These are phyloP conservation scores for Stylophora pistillata DNA, from an alignment of 64 coral and sea anemone species.

Conservation along the genomic window DNA sequence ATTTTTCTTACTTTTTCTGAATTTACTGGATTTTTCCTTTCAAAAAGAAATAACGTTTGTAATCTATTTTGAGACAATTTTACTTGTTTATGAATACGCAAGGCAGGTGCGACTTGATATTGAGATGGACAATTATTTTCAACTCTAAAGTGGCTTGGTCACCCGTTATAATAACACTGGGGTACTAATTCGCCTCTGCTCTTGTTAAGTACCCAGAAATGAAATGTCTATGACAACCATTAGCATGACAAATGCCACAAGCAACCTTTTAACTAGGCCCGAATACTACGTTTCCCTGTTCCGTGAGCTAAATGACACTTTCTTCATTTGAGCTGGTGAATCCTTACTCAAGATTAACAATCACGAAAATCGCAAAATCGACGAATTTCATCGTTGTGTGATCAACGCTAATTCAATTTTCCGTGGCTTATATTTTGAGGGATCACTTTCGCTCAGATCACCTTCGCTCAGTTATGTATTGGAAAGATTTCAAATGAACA, in stretches of 20 bases:
- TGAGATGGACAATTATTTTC: not conserved
- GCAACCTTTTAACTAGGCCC: not conserved
- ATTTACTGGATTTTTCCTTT: not conserved
- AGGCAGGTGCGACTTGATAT: constrained; percentile 1
- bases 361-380: no score
- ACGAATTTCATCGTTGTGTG: no score
- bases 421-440: no score
- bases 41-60: constrained; percentile 1
- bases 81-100: not conserved
- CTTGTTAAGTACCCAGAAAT: constrained; percentile 12
- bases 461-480: no score
- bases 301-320: not conserved
- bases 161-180: constrained; percentile 5
- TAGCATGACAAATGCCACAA: constrained; percentile 27
- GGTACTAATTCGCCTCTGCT: not conserved
- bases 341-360: no score
- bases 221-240: constrained; percentile 7
- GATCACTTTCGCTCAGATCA: no score
- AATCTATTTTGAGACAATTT: not conserved
- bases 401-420: no score
- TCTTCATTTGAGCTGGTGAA: not conserved
- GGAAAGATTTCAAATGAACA: no score
- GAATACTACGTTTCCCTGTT: not conserved
- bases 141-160: constrained; percentile 2
- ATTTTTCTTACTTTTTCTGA: not conserved